phyloP scores from a whole-genome alignment of 37 sponge, comb jelly and placozoan species.

The Aplysina aerophoba region DNA sequence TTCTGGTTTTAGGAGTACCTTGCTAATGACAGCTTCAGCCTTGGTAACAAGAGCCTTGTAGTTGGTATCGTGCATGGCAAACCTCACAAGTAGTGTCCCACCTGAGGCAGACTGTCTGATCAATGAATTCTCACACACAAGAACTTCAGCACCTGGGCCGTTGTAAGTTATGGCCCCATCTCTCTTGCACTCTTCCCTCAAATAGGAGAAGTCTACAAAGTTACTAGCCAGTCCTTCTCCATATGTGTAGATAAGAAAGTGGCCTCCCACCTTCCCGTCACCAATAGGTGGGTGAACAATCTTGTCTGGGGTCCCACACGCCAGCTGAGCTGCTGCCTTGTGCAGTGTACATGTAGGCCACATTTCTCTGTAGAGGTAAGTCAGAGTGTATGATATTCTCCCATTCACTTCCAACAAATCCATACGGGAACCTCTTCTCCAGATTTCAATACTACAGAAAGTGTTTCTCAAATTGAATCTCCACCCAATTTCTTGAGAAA shows the following conservation, averaged over 20 bases:
- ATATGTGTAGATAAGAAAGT: neutral
- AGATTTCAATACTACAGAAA: slow-evolving; percentile 28
- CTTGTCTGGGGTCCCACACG: neutral
- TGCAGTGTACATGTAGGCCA: neutral
- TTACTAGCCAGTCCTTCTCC: neutral
- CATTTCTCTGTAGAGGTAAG: neutral
- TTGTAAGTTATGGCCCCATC: neutral
- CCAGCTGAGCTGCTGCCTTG: neutral
- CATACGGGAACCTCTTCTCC: slow-evolving; percentile 12
- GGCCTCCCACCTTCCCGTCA: neutral
- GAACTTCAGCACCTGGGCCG: neutral
- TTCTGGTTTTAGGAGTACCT: no score
- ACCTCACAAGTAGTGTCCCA: no score
- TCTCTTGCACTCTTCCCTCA: neutral
- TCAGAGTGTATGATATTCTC: neutral
- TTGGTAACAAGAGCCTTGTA: no score
- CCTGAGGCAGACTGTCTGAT: neutral
- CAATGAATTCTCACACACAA: neutral
- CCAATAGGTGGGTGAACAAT: no score
- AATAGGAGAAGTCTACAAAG: neutral
- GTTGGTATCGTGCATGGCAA: no score
- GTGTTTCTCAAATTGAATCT: slow-evolving; percentile 3
- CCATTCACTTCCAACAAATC: slow-evolving; percentile 16
- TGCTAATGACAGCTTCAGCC: no score
- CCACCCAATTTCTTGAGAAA: neutral